Percentiles rank a stretch among this genome's conserved stretches.
phyloP scores from a whole-genome alignment of 2,888 invertebrate genomes.

The Pemphredon lugubris region DNA sequence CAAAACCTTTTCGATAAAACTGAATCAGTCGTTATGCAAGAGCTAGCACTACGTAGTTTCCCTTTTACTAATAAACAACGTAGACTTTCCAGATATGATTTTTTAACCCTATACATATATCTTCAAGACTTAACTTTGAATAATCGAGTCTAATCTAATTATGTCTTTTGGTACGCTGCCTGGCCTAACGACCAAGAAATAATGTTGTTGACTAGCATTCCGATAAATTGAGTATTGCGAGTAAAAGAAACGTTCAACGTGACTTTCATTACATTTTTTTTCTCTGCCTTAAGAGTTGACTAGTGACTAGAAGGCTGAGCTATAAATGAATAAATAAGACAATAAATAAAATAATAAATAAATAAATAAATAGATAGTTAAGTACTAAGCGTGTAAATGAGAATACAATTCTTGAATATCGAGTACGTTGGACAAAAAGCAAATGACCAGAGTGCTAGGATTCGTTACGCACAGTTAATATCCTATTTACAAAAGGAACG shows the following conservation, averaged over 20 bases:
- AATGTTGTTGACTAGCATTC: slow-evolving; percentile 64
- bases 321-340: slow-evolving; percentile 44
- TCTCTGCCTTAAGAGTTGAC: slow-evolving; percentile 15
- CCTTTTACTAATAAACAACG: slow-evolving; percentile 65
- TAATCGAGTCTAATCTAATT: slow-evolving; percentile 63
- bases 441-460: slow-evolving; percentile 35
- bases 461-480: slow-evolving; percentile 41
- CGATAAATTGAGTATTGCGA: slow-evolving; percentile 61
- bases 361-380: slow-evolving; percentile 49
- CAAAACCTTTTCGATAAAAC: slow-evolving; percentile 50
- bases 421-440: slow-evolving; percentile 31
- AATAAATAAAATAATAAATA: slow-evolving; percentile 61
- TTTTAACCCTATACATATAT: slow-evolving; percentile 68
- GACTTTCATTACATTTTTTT: slow-evolving; percentile 23
- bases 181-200: slow-evolving; percentile 55
- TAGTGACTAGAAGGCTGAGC: slow-evolving; percentile 34
- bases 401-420: slow-evolving; percentile 26
- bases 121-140: slow-evolving; percentile 66
- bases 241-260: slow-evolving; percentile 50
- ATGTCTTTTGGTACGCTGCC: slow-evolving; percentile 70
- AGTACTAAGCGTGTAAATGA: slow-evolving; percentile 15
- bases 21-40: slow-evolving; percentile 56
- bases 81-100: slow-evolving; percentile 67
- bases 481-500: slow-evolving; percentile 63
- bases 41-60: slow-evolving; percentile 56